Percentiles rank a stretch among this genome's conserved stretches.
These are phyloP conservation scores for Drosophila seguyi DNA, from an alignment of 1,140 invertebrate genomes.

Conservation along the genomic window DNA sequence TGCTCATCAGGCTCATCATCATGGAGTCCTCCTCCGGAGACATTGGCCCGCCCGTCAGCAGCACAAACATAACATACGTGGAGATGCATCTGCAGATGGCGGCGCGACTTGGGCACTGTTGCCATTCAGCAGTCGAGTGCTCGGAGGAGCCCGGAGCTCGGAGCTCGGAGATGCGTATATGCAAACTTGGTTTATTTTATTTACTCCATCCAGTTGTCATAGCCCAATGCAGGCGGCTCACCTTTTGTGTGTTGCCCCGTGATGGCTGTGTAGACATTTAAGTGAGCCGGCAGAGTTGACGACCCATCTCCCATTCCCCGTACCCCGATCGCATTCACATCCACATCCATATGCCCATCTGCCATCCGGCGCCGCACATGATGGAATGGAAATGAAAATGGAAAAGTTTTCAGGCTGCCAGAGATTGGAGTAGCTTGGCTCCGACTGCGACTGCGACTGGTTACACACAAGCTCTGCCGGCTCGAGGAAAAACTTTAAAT, in stretches of 20 bases:
- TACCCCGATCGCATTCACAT: not conserved
- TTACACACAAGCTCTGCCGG: slow-evolving; percentile 36
- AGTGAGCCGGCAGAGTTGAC: slow-evolving; percentile 38
- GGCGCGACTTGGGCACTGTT: slow-evolving; percentile 18
- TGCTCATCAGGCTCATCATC: slow-evolving; percentile 40
- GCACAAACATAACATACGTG: slow-evolving; percentile 10
- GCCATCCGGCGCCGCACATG: slow-evolving; percentile 26
- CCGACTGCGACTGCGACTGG: slow-evolving; percentile 34
- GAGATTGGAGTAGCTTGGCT: slow-evolving; percentile 15
- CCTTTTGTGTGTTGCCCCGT: slow-evolving; percentile 57
- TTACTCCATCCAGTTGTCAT: slow-evolving; percentile 52
- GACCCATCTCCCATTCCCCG: slow-evolving; percentile 2
- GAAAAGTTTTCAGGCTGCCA: slow-evolving; percentile 50
- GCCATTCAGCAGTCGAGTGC: slow-evolving; percentile 26
- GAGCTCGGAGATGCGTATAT: slow-evolving; percentile 43
- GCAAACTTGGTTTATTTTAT: slow-evolving; percentile 67
- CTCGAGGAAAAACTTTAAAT: slow-evolving; percentile 73
- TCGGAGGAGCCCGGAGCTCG: slow-evolving; percentile 7
- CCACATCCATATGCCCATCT: not conserved
- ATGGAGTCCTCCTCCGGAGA: slow-evolving; percentile 10
- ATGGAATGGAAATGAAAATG: slow-evolving; percentile 76
- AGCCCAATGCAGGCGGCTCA: slow-evolving; percentile 47
- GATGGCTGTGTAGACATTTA: slow-evolving; percentile 56
- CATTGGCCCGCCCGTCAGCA: slow-evolving; percentile 20
- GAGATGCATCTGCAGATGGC: slow-evolving; percentile 27